These are phyloP conservation scores for Campoplex nolae DNA, from an alignment of 2,888 invertebrate genomes.

Conservation along the genomic window DNA sequence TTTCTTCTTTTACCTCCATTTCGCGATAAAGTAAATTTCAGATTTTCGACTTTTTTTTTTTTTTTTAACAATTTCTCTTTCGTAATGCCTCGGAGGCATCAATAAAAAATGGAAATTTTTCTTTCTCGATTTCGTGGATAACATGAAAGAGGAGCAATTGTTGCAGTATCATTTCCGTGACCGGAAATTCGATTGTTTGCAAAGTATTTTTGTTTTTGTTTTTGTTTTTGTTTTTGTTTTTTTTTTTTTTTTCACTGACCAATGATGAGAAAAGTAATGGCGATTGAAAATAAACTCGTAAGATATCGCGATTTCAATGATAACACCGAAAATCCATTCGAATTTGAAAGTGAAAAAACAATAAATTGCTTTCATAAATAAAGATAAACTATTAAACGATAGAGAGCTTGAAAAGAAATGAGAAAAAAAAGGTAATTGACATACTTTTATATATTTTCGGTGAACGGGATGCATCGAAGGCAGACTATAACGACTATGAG, in stretches of 20 bases:
- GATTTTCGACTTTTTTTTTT: not conserved
- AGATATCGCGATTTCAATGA: not conserved
- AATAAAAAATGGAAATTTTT: too few relatives aligned
- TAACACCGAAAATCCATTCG: not conserved
- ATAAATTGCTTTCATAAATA: not conserved
- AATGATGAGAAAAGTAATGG: not conserved
- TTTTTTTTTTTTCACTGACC: not conserved
- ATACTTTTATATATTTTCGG: constrained; percentile 2
- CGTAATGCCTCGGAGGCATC: too few relatives aligned
- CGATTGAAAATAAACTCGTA: not conserved
- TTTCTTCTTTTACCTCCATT: too few relatives aligned
- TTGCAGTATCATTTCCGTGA: too few relatives aligned
- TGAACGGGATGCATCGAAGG: constrained; percentile 10
- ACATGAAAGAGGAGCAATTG: too few relatives aligned
- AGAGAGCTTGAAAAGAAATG: not conserved
- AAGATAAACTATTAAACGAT: not conserved
- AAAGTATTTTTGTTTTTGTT: not conserved
- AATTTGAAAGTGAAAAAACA: not conserved
- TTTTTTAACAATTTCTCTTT: too few relatives aligned
- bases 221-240: too few relatives aligned
- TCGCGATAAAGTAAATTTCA: too few relatives aligned
- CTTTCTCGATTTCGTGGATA: too few relatives aligned
- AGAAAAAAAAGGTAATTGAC: constrained; percentile 15
- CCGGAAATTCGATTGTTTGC: too few relatives aligned
- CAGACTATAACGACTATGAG: not conserved